These are phyloP conservation scores for Metacarcinus magister DNA, from an alignment of 2,888 invertebrate species.

Conservation along the genomic window DNA sequence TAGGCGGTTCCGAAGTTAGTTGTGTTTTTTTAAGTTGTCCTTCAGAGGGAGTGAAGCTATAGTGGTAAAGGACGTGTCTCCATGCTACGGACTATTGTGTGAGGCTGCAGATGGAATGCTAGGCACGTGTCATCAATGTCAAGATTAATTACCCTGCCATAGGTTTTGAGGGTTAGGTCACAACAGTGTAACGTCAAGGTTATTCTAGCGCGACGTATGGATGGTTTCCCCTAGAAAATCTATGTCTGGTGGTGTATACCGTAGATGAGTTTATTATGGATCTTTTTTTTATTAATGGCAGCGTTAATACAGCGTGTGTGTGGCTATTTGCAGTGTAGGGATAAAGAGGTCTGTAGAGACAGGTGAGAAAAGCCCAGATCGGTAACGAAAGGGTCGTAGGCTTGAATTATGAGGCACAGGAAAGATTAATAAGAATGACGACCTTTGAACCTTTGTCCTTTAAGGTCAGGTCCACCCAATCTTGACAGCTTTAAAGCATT, in stretches of 20 bases:
- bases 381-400: too few relatives aligned
- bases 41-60: background rate
- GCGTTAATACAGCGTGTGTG: background rate
- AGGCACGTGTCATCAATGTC: background rate
- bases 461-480: background rate
- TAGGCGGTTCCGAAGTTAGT: background rate
- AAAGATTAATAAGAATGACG: background rate
- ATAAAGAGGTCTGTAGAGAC: too few relatives aligned
- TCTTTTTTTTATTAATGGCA: background rate
- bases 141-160: background rate
- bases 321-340: too few relatives aligned
- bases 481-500: background rate
- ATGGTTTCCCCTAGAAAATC: background rate
- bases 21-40: background rate
- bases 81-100: background rate
- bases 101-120: background rate
- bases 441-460: background rate
- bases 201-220: background rate
- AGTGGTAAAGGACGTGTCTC: background rate
- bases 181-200: background rate
- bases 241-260: background rate
- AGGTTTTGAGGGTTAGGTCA: background rate
- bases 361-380: too few relatives aligned
- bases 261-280: background rate
- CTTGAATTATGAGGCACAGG: background rate